phyloP scores from a whole-genome alignment of 2,113 vertebrate species.

The Puffinus mauretanicus region DNA sequence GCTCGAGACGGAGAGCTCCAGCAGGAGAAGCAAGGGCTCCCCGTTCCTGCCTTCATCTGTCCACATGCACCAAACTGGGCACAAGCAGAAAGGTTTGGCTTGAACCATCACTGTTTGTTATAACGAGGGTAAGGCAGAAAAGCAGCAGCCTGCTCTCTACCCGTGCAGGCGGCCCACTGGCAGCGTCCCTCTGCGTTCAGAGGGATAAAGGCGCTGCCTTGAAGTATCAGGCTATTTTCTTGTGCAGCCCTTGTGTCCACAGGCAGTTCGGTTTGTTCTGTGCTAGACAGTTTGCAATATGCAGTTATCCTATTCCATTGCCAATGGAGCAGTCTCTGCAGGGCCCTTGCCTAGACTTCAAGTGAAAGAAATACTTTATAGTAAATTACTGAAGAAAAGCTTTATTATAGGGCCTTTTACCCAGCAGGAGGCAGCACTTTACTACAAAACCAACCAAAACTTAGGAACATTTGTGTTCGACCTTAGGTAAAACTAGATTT shows the following conservation, averaged over 20 bases:
- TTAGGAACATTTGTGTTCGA: rapidly evolving
- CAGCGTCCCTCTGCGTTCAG: not conserved
- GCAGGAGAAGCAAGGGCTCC: not conserved
- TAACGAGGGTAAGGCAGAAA: not conserved
- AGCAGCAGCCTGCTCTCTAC: not conserved
- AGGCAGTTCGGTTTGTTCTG: not conserved
- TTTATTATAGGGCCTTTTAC: not conserved
- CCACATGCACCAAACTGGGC: too few relatives aligned
- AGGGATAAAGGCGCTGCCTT: not conserved
- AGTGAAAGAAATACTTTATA: rapidly evolving
- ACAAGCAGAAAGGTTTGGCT: not conserved
- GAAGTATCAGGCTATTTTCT: not conserved
- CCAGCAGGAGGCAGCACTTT: conserved; percentile 76
- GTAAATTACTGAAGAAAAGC: not conserved
- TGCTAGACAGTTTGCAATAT: too few relatives aligned
- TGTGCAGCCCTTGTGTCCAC: too few relatives aligned
- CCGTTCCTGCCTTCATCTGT: not conserved
- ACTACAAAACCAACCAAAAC: conserved; percentile 6
- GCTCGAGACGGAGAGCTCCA: rapidly evolving
- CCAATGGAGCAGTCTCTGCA: not conserved
- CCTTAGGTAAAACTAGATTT: not conserved
- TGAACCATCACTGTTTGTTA: too few relatives aligned
- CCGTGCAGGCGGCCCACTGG: not conserved
- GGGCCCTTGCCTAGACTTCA: not conserved
- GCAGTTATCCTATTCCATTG: not conserved